These are phyloP conservation scores for Orthosia cruda DNA, from an alignment of 2,888 invertebrate species.

Conservation along the genomic window DNA sequence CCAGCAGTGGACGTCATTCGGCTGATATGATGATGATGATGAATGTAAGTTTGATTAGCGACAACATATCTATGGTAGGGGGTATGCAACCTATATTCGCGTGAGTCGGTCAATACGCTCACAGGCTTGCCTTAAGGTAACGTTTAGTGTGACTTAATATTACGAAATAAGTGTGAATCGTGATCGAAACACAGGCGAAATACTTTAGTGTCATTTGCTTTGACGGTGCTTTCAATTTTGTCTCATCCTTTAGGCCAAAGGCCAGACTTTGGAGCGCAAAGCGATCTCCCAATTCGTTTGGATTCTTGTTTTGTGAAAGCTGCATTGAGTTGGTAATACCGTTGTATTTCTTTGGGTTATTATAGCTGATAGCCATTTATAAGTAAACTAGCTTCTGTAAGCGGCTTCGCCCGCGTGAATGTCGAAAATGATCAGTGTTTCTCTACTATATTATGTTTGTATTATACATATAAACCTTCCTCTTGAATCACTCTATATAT, in stretches of 20 bases:
- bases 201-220: conserved; percentile 78
- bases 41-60: background rate
- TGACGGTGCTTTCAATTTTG: conserved; percentile 76
- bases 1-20: no score
- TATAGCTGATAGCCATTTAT: background rate
- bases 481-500: no score
- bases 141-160: conserved; percentile 77
- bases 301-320: conserved; percentile 23
- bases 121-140: conserved; percentile 77
- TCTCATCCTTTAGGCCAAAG: conserved; percentile 69
- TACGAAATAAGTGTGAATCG: conserved; percentile 74
- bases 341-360: background rate
- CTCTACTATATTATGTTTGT: no score
- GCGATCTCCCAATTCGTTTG: conserved; percentile 59
- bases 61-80: conserved; percentile 65
- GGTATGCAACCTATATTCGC: conserved; percentile 64
- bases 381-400: no score
- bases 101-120: conserved; percentile 74
- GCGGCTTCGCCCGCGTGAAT: no score
- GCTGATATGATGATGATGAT: no score
- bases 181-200: conserved; percentile 74
- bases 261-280: conserved; percentile 64
- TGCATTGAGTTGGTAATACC: background rate
- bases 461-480: no score
- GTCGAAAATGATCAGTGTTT: no score